Conservation (phyloP, 2,888 invertebrate species). For the Pyrrhia umbra region DNA sequence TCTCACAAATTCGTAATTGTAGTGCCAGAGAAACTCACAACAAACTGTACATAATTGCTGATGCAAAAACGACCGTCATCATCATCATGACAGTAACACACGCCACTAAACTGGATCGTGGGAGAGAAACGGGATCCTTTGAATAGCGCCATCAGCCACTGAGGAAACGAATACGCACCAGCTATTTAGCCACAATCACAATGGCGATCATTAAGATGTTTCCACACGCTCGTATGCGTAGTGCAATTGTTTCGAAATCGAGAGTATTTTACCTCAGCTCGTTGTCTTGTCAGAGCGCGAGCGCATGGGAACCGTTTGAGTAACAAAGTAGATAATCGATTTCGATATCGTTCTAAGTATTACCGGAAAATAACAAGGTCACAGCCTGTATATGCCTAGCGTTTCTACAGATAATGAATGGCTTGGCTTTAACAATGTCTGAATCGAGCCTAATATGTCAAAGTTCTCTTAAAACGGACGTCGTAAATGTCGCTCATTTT, state of each 20-base stretch:
- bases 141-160: slow-evolving; percentile 78
- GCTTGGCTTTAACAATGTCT: slow-evolving; percentile 10
- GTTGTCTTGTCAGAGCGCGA: no score
- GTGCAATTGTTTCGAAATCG: slow-evolving; percentile 87
- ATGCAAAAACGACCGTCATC: slow-evolving; percentile 87
- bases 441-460: slow-evolving; percentile 11
- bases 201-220: slow-evolving; percentile 85
- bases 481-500: slow-evolving; percentile 8
- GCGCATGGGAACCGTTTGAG: slow-evolving; percentile 64
- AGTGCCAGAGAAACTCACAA: slow-evolving; percentile 84
- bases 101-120: slow-evolving; percentile 87
- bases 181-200: slow-evolving; percentile 77
- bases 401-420: slow-evolving; percentile 27
- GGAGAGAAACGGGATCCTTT: slow-evolving; percentile 87
- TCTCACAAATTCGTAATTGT: slow-evolving; percentile 88
- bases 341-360: slow-evolving; percentile 53
- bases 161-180: slow-evolving; percentile 82
- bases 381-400: slow-evolving; percentile 17
- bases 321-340: slow-evolving; percentile 60
- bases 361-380: slow-evolving; percentile 56
- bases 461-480: slow-evolving; percentile 16
- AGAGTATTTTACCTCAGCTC: slow-evolving; percentile 76
- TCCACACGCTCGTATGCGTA: slow-evolving; percentile 84
- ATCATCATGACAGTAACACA: slow-evolving; percentile 86
- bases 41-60: slow-evolving; percentile 88